A percentile compares a stretch with the other conserved stretches of the same genome.
Conservation (phyloP, 2,113 vertebrate genomes). For the Ibidorhyncha struthersii region DNA sequence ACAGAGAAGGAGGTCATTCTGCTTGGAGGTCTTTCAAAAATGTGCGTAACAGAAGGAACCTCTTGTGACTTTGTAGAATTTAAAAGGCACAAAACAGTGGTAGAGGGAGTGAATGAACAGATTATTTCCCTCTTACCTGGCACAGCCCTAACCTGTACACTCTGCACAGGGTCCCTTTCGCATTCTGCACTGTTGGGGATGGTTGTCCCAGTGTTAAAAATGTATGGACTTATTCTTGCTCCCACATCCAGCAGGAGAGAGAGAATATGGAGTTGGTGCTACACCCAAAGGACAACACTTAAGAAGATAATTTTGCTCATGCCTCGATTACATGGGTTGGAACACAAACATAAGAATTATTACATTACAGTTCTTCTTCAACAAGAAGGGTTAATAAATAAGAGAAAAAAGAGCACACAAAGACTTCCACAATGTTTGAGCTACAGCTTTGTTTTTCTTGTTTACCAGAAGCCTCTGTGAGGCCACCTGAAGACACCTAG, state of each 20-base stretch:
- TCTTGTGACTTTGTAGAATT: conserved; percentile 6
- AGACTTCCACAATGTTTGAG: not conserved
- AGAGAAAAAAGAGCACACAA: not conserved
- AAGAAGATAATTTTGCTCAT: not conserved
- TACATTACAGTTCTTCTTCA: not conserved
- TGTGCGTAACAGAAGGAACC: not conserved
- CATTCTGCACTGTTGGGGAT: not conserved
- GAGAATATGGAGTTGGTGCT: not conserved
- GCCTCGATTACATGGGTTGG: not conserved
- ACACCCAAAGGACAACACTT: not conserved
- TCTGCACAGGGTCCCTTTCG: not conserved
- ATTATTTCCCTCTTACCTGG: not conserved
- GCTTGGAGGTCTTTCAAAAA: not conserved
- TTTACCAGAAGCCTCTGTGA: not conserved
- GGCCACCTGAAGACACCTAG: not conserved
- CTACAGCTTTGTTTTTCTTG: not conserved
- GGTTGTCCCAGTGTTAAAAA: not conserved
- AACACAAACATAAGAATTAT: not conserved
- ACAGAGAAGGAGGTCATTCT: conserved; percentile 23
- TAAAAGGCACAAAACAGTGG: not conserved
- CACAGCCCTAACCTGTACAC: fast-evolving
- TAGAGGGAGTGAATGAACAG: not conserved
- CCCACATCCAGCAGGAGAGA: not conserved
- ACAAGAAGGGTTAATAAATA: not conserved
- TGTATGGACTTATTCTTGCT: not conserved